Evolutionary conservation across 1,140 invertebrate genomes (phyloP), one percentile per base, ranked within the genome.

Genomic region (Whitmania pigra): DNA sequence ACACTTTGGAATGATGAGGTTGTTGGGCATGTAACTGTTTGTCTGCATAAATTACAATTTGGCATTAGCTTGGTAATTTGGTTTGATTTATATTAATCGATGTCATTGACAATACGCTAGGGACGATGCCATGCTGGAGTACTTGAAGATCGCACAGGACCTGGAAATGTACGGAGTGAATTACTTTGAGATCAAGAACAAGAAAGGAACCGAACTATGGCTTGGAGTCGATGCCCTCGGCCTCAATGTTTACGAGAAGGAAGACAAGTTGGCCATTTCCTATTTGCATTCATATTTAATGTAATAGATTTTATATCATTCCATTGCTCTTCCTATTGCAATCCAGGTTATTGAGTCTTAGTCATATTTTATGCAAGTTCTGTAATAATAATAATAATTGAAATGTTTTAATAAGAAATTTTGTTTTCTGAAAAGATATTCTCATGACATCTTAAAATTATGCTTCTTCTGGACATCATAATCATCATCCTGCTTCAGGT

Each of bases 101-200:
- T 69, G 15, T 69, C 40, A 20, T 7, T 71, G 54, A 20, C 66
- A 2, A 60, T 54, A 53, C 77, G 78, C 88, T 74, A 84, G 94
- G 67, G 95, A 99, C 79, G 95, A 99, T 82, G 94, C 96, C 0
- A 96, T 98, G 86, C 95, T 99, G 91, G 95, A 99, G 80, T 99
- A 99, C 83, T 85, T 99, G 67, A 97, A 98, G 75, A 95, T 99
- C 78, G 95, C 94, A 55, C 95, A 99, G 85, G 95, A 99, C 85
- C 85, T 99, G 72, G 94, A 98, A 79, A 99, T 99, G 96, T 90
- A 97, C 82, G 97, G 95, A 55, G 94, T 99, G 25, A 97, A 97
- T 82, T 90, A 89, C 80, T 90, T 89, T 83, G 86, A 88, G 75
- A 88, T 88, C 63, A 88, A 93, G 89, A 99, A 99, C 86, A 97